A percentile compares a stretch with the other conserved stretches of the same genome.
Conservation (phyloP, 2,797 vertebrate genomes). For the Sebastes glaucus region DNA sequence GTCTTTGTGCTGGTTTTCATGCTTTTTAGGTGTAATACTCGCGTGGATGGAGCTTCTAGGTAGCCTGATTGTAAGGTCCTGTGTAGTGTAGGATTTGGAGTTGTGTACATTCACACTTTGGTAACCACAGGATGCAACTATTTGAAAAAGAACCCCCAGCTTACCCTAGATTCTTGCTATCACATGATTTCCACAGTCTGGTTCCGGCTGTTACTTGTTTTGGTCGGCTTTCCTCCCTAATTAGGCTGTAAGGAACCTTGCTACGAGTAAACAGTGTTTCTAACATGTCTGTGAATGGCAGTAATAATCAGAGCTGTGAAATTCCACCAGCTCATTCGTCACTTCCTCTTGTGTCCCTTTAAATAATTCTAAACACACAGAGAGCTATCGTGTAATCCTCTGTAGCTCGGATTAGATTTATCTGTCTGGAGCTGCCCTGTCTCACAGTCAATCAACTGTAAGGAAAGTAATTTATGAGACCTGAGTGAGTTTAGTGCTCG, state of each 20-base stretch:
- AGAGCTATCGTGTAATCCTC: constrained; percentile 32
- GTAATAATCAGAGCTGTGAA: neutral
- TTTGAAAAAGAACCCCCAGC: constrained; percentile 2
- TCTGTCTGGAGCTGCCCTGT: constrained; percentile 29
- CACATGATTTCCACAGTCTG: constrained; percentile 43
- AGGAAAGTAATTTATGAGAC: too few relatives aligned
- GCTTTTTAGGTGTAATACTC: neutral
- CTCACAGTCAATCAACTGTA: neutral
- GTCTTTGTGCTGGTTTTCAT: neutral
- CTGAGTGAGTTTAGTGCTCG: too few relatives aligned
- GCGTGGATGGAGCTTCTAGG: neutral
- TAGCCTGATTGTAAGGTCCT: neutral
- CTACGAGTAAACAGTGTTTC: neutral
- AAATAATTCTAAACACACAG: constrained; percentile 11
- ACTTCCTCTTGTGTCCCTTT: constrained; percentile 17
- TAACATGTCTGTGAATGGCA: neutral
- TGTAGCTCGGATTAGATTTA: constrained; percentile 42
- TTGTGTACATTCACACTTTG: neutral
- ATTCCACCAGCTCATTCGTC: neutral
- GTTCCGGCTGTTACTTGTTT: constrained; percentile 20
- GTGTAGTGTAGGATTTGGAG: neutral
- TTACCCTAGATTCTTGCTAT: constrained; percentile 40
- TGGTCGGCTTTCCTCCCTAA: neutral
- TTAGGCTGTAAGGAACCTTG: neutral
- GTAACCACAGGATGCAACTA: neutral